Base-by-base conservation (phyloP, 2,888 invertebrate genomes). In the Blastobasis adustella region DNA sequence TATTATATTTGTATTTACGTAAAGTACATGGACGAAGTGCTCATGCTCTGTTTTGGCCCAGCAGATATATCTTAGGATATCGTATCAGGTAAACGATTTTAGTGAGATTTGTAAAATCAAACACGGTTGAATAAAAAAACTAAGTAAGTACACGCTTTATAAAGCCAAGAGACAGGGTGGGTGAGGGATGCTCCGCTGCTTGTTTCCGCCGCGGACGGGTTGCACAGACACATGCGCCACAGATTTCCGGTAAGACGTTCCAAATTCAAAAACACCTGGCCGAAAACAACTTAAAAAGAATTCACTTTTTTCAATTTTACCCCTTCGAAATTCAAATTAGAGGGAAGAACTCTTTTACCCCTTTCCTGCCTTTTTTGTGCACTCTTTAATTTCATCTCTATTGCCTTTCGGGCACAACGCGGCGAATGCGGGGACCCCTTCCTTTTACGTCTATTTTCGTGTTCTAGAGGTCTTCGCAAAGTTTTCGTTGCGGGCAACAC, bases 161-260 rank as follows among this genome's bases (percentile, higher is more conserved):
- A 42, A 42, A 8, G 41, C 9, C 23, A 23, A 23, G 23, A 40
- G 59, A 58, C 49, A 63, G 62, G 69, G 73, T 72, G 74, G 73
- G 71, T 66, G 66, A 75, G 82, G 85, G 85, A 84, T 84, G 76
- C 61, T 62, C 73, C n/a, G 65, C 46, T 55, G 58, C 69, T 69
- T 77, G 84, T 81, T 86, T 87, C 87, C 85, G 86, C 76, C 65
- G 65, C 59, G 73, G 73, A 79, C 80, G 80, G 80, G 82, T 81
- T 81, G 76, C 54, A 58, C 68, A 76, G 80, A 79, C 83, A 82
- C 77, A 82, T 82, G 82, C 78, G 75, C 72, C 80, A 75, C 82
- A 83, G 84, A 87, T 85, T 83, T 86, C 86, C 86, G 86, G 86
- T 73, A 83, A 78, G 51, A 51, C 51, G 51, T 51, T 51, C 47